A percentile compares a stretch with the other conserved stretches of the same genome.
These are phyloP conservation scores for Carassius gibelio DNA, from an alignment of 2,113 vertebrate species.

Conservation along the genomic window DNA sequence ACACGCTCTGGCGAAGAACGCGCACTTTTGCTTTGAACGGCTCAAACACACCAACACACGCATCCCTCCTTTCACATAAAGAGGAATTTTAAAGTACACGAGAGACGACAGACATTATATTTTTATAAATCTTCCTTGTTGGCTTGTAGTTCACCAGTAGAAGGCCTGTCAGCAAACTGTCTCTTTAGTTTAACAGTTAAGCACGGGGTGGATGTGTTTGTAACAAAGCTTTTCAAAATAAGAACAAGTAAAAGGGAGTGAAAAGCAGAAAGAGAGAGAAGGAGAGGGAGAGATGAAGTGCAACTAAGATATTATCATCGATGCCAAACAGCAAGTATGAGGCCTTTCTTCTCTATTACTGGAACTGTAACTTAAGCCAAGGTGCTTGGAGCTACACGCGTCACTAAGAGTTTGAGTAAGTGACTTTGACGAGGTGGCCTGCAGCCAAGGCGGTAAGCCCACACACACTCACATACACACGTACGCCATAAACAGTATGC, in stretches of 20 bases:
- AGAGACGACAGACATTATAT: constrained; percentile 75
- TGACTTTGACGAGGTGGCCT: constrained; percentile 73
- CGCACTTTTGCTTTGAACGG: constrained; percentile 12
- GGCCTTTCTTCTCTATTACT: constrained; percentile 64
- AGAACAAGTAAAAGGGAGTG: background rate
- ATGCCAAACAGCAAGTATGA: constrained; percentile 68
- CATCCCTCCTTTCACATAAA: constrained; percentile 34
- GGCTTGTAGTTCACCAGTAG: constrained; percentile 68
- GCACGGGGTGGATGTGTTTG: constrained; percentile 57
- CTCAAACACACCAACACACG: background rate
- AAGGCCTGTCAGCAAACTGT: constrained; percentile 75
- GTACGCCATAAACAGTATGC: constrained; percentile 59
- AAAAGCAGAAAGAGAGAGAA: background rate
- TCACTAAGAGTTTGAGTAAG: constrained; percentile 69
- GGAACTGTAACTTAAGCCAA: constrained; percentile 70
- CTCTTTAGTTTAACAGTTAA: constrained; percentile 73
- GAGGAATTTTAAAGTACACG: constrained; percentile 67
- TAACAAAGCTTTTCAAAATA: background rate
- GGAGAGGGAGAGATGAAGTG: constrained; percentile 30
- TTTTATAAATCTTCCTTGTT: constrained; percentile 74
- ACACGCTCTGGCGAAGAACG: background rate
- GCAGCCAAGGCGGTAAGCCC: constrained; percentile 60
- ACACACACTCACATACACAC: constrained; percentile 60
- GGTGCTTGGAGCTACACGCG: constrained; percentile 62
- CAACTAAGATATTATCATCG: constrained; percentile 59